Percentiles rank a stretch among this genome's conserved stretches.
Conservation (phyloP, 1,140 invertebrate species). For the Drosophila nannoptera region DNA sequence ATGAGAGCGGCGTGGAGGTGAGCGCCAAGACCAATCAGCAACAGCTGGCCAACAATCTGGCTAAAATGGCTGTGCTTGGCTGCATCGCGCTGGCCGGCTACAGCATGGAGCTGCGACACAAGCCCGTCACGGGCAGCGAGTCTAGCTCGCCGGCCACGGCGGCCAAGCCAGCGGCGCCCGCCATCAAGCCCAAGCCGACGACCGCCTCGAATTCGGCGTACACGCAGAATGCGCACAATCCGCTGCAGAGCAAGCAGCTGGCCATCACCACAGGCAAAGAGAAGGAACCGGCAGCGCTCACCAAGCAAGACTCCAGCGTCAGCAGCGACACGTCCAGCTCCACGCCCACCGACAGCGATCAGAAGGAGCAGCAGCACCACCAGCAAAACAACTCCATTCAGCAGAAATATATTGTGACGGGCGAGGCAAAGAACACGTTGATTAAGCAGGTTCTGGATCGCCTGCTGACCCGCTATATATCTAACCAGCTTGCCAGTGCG, state of each 20-base stretch:
- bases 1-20: slow-evolving; percentile 95
- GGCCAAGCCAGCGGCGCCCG: slow-evolving; percentile 43
- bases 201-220: slow-evolving; percentile 55
- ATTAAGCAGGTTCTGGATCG: slow-evolving; percentile 83
- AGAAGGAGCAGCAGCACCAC: slow-evolving; percentile 45
- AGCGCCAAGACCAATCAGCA: slow-evolving; percentile 91
- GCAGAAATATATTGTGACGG: slow-evolving; percentile 69
- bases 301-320: slow-evolving; percentile 55
- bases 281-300: slow-evolving; percentile 38
- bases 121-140: slow-evolving; percentile 56
- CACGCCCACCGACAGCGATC: slow-evolving; percentile 57
- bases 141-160: slow-evolving; percentile 48
- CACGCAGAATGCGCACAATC: slow-evolving; percentile 77
- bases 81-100: slow-evolving; percentile 90
- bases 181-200: slow-evolving; percentile 60
- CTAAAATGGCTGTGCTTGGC: slow-evolving; percentile 91
- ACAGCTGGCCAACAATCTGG: slow-evolving; percentile 94
- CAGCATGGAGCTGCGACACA: slow-evolving; percentile 66
- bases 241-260: slow-evolving; percentile 73
- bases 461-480: slow-evolving; percentile 94
- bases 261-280: slow-evolving; percentile 61
- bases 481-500: slow-evolving; percentile 86
- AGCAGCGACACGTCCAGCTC: slow-evolving; percentile 62
- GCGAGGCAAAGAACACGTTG: slow-evolving; percentile 67
- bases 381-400: slow-evolving; percentile 45